These are phyloP conservation scores for Choristoneura rosaceana DNA, from an alignment of 2,888 invertebrate genomes.

Conservation along the genomic window DNA sequence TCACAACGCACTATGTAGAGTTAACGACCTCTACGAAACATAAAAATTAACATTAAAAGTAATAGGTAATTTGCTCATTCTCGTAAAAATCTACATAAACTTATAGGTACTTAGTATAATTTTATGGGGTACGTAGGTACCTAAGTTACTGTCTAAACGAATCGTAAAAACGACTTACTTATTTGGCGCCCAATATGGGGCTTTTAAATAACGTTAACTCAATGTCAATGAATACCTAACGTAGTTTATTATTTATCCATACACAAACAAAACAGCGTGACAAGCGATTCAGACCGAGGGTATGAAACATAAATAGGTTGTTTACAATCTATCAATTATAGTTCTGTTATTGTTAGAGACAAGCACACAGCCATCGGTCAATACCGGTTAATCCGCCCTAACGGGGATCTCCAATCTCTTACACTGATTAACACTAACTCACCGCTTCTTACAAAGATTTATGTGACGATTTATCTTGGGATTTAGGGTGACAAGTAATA, in stretches of 20 bases:
- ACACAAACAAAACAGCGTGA: not conserved
- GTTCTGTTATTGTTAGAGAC: conserved; percentile 20
- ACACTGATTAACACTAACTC: conserved; percentile 40
- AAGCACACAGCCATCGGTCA: conserved; percentile 14
- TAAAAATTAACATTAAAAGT: conserved; percentile 8
- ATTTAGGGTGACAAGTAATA: conserved; percentile 19
- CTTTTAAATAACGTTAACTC: conserved; percentile 3
- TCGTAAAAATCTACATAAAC: conserved; percentile 29
- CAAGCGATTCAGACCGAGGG: not conserved
- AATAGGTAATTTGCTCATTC: conserved; percentile 30
- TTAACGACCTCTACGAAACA: conserved; percentile 26
- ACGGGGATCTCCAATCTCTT: conserved; percentile 31
- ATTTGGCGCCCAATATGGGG: conserved; percentile 59
- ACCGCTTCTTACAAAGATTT: conserved; percentile 22
- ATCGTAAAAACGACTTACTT: conserved; percentile 1
- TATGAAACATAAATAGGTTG: not conserved
- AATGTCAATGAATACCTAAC: not conserved
- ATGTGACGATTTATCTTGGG: conserved; percentile 16
- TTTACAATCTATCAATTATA: not conserved
- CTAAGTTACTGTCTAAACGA: conserved; percentile 16
- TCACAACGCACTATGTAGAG: conserved; percentile 19
- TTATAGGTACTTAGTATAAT: not conserved
- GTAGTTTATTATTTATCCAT: not conserved
- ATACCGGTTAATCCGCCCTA: conserved; percentile 17
- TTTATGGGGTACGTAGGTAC: not conserved